These are phyloP conservation scores for Gasteruption jaculator DNA, from an alignment of 2,888 invertebrate species.

Conservation along the genomic window DNA sequence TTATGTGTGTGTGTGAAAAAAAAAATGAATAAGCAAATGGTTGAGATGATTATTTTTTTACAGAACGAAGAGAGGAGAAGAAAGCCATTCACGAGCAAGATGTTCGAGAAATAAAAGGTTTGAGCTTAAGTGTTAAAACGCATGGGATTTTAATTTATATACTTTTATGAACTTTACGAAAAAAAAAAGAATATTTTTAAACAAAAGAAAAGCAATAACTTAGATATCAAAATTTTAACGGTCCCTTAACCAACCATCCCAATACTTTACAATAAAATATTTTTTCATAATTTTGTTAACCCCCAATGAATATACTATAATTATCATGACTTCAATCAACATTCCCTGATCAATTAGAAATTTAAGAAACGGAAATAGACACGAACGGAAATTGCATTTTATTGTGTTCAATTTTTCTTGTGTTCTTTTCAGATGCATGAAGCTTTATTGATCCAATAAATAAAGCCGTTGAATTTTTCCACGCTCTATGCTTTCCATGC, in stretches of 20 bases:
- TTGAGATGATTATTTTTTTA: slow-evolving; percentile 36
- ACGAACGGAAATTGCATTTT: too few relatives aligned
- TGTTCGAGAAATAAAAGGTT: slow-evolving; percentile 51
- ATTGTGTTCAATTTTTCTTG: slow-evolving; percentile 42
- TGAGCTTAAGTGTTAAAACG: slow-evolving; percentile 36
- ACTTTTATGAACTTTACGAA: slow-evolving; percentile 18
- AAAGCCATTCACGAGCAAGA: slow-evolving; percentile 43
- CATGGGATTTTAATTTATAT: slow-evolving; percentile 33
- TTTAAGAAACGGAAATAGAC: too few relatives aligned
- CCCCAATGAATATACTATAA: too few relatives aligned
- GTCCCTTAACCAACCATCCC: too few relatives aligned
- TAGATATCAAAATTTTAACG: too few relatives aligned
- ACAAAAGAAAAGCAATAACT: too few relatives aligned
- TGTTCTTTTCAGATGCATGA: slow-evolving; percentile 51
- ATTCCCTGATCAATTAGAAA: too few relatives aligned
- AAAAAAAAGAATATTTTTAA: too few relatives aligned
- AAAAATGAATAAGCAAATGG: too few relatives aligned
- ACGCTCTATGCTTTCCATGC: slow-evolving; percentile 51
- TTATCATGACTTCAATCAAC: too few relatives aligned
- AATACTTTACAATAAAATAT: too few relatives aligned
- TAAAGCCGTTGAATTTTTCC: slow-evolving; percentile 42
- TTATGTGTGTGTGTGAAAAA: slow-evolving; percentile 1
- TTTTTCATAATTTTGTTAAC: too few relatives aligned
- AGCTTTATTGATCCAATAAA: slow-evolving; percentile 47
- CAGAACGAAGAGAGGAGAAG: slow-evolving; percentile 44